phyloP scores from a whole-genome alignment of 1,140 invertebrate genomes.

The Nautilus pompilius region DNA sequence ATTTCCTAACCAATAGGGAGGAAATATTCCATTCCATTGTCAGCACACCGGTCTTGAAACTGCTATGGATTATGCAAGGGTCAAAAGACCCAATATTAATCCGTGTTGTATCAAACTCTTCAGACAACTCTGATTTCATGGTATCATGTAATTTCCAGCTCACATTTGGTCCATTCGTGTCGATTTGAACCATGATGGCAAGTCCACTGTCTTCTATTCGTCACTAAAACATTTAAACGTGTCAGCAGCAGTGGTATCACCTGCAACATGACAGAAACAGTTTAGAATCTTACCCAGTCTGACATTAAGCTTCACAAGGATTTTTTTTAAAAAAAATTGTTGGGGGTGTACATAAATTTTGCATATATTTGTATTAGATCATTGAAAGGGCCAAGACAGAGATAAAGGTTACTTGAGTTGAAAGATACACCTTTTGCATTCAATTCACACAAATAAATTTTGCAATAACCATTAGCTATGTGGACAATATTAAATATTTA shows the following conservation, averaged over 20 bases:
- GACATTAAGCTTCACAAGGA: too few relatives aligned
- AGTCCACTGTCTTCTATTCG: too few relatives aligned
- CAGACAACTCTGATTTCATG: constrained; percentile 3
- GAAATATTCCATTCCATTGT: constrained; percentile 11
- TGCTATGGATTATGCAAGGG: constrained; percentile 17
- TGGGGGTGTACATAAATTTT: too few relatives aligned
- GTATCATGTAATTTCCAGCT: constrained; percentile 17
- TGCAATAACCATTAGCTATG: too few relatives aligned
- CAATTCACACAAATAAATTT: too few relatives aligned
- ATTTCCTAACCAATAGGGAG: constrained; percentile 17
- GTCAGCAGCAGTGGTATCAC: constrained; percentile 21
- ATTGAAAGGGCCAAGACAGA: too few relatives aligned
- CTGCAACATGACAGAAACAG: constrained; percentile 6
- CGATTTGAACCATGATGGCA: constrained; percentile 23
- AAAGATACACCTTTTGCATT: not conserved
- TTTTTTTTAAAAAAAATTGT: too few relatives aligned
- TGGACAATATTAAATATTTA: too few relatives aligned
- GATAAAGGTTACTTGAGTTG: not conserved
- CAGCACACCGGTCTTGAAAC: constrained; percentile 13
- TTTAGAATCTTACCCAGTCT: not conserved
- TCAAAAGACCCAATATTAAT: too few relatives aligned
- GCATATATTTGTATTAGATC: too few relatives aligned
- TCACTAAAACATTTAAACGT: constrained; percentile 12
- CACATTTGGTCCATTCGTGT: constrained; percentile 30
- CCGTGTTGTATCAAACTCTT: not conserved